Evolutionary conservation across 2,888 invertebrate genomes (phyloP).

Genomic region (Caenorhabditis becei): DNA sequence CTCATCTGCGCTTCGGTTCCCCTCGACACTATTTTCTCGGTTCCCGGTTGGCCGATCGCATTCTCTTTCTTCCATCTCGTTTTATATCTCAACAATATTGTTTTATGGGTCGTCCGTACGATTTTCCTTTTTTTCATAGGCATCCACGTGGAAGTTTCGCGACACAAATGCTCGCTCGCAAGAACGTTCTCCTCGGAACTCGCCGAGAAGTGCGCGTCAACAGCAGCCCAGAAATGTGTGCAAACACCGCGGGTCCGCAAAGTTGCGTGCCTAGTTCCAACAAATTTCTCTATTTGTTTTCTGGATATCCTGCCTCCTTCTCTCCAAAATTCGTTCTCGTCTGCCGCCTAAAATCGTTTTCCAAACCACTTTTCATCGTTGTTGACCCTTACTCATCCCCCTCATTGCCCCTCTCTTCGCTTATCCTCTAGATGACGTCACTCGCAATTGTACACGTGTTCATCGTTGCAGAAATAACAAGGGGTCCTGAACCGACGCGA

Average conservation of each 20-base stretch:
- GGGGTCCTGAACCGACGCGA: conserved; percentile 27
- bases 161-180: not conserved
- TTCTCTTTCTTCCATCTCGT: not conserved
- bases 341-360: not conserved
- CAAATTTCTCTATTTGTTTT: conserved; percentile 41
- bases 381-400: not conserved
- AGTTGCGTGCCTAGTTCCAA: conserved; percentile 37
- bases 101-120: not conserved
- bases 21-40: not conserved
- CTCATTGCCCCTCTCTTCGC: not conserved
- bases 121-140: not conserved
- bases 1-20: conserved; percentile 10
- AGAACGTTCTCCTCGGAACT: not conserved
- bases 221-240: conserved; percentile 25
- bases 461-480: conserved; percentile 18
- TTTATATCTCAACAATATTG: conserved; percentile 24
- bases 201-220: conserved; percentile 7
- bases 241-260: conserved; percentile 48
- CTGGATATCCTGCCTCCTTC: conserved; percentile 17
- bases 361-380: not conserved
- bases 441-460: conserved; percentile 12
- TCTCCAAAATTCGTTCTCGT: not conserved
- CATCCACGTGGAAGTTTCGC: not conserved
- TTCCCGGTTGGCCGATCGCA: conserved; percentile 8
- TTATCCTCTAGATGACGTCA: conserved; percentile 27